phyloP scores from a whole-genome alignment of 1,140 invertebrate species.

The Ctenoplectra terminalis region DNA sequence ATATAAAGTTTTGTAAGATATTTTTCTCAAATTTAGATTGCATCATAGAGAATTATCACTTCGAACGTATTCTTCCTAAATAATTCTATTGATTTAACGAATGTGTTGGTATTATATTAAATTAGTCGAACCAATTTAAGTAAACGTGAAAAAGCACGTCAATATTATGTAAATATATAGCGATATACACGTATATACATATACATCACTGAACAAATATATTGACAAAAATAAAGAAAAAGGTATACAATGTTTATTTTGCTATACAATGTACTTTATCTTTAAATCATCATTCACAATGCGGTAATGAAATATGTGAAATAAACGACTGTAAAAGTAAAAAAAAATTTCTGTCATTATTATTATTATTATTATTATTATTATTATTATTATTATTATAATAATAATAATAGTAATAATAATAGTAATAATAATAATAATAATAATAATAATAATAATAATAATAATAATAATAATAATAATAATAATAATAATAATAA shows the following conservation, averaged over 20 bases:
- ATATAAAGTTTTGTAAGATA: background rate
- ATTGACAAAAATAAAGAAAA: constrained; percentile 30
- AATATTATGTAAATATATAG: constrained; percentile 20
- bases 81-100: constrained; percentile 33
- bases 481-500: too few species aligned
- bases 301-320: constrained; percentile 9
- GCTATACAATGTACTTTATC: constrained; percentile 52
- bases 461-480: too few species aligned
- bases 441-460: too few species aligned
- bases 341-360: constrained; percentile 2
- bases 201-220: constrained; percentile 41
- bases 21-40: background rate
- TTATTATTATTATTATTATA: too few species aligned
- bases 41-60: background rate
- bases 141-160: constrained; percentile 30
- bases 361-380: background rate
- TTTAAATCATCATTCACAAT: constrained; percentile 41
- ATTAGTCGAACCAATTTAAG: constrained; percentile 28
- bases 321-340: constrained; percentile 5
- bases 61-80: background rate
- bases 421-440: too few species aligned
- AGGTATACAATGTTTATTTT: constrained; percentile 61
- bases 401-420: too few species aligned
- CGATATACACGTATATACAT: background rate
- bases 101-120: background rate